Evolutionary conservation across 2,797 vertebrate species (phyloP).

Genomic region (Neostethus bicornis): DNA sequence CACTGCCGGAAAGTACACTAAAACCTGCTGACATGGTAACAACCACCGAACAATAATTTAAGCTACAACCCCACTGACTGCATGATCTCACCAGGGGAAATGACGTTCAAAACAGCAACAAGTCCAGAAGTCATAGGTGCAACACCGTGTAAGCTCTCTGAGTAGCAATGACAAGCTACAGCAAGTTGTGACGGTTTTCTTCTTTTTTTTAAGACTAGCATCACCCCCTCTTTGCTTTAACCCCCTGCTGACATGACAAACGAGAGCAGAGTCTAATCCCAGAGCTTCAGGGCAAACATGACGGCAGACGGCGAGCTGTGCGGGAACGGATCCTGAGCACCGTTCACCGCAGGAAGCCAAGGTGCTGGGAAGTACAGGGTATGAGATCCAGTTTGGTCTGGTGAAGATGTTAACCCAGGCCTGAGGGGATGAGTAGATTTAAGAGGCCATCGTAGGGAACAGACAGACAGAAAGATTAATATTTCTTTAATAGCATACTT

Average conservation of each 20-base stretch:
- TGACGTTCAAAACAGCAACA: too few relatives aligned
- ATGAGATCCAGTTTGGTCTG: constrained; percentile 45
- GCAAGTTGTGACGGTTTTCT: constrained; percentile 42
- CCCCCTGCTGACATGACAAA: constrained; percentile 69
- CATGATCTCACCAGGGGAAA: too few relatives aligned
- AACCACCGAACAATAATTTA: too few relatives aligned
- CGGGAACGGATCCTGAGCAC: constrained; percentile 50
- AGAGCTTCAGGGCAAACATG: constrained; percentile 50
- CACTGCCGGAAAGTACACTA: too few relatives aligned
- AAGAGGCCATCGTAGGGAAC: constrained; percentile 42
- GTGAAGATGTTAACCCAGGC: constrained; percentile 60
- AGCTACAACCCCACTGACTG: too few relatives aligned
- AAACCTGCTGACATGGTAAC: too few relatives aligned
- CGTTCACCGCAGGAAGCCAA: constrained; percentile 64
- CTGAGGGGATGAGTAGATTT: constrained; percentile 41
- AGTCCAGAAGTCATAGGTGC: too few relatives aligned
- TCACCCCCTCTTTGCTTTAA: constrained; percentile 19
- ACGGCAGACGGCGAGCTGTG: constrained; percentile 51
- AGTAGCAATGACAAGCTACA: constrained; percentile 30
- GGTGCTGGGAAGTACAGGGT: constrained; percentile 58
- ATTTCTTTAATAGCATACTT: constrained; percentile 34
- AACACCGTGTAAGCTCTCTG: too few relatives aligned
- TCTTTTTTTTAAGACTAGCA: constrained; percentile 36
- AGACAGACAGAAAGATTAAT: constrained; percentile 38
- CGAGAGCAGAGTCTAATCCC: constrained; percentile 64